Base-by-base conservation (phyloP, 2,888 invertebrate species). In the Galerucella nymphaeae region DNA sequence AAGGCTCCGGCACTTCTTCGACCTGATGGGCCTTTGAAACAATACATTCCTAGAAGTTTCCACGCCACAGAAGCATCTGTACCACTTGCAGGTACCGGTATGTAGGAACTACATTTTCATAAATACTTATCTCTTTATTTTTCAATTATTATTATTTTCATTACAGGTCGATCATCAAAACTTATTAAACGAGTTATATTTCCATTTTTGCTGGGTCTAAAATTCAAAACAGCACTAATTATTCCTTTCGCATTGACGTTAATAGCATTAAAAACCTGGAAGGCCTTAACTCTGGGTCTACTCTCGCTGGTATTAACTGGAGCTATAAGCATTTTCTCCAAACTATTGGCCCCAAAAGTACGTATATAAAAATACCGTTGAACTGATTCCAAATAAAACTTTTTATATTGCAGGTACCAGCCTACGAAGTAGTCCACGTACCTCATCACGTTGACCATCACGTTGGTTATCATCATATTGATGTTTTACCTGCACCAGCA, bases 261-360 rank as follows among this genome's bases (percentile, higher is more conserved):
- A 72, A 95, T 96, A 82, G 95, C 96, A 0, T 88, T 95, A 71
- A 95, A 95, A 87, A 95, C 96, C 18, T 96, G 96, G 96, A 96
- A 96, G 86, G 96, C 95, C 53, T 88, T 95, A 80, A 95, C 96
- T 10, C 89, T 96, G 78, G 95, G 94, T 75, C 91, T 96, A 8
- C 90, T 96, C 74, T 95, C 95, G 4, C 87, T 96, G 83, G 95
- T 95, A 42, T 88, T 95, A 61, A 94, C 95, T 77, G 95, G 94
- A 77, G 95, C 95, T 71, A 90, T 95, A 90, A 90, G 95, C 65
- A 93, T 96, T 85, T 95, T 95, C 88, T 76, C 76, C 9, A 95
- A 94, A 87, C 90, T 95, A 84, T 92, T 94, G 79, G 95, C 94
- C 83, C 95, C 95, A 70, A 95, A 95, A 88, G 93, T 88, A 80